A percentile compares a stretch with the other conserved stretches of the same genome.
phyloP scores from a whole-genome alignment of 2,113 vertebrate genomes.

The Lucifuga dentata region DNA sequence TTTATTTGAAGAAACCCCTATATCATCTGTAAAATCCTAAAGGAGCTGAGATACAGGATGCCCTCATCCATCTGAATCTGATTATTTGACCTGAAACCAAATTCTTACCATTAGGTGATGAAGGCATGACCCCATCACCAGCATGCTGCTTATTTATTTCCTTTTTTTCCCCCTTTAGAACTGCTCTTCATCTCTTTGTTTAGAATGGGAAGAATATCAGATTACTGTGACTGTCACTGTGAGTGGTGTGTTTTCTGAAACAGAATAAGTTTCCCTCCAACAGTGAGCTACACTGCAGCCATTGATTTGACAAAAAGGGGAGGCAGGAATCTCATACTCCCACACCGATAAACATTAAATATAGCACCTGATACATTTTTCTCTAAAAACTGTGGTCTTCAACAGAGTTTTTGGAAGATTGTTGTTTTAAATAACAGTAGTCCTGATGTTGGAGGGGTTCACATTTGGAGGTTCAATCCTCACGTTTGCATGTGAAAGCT shows the following conservation, averaged over 20 bases:
- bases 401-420: no score
- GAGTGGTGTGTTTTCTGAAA: conserved; percentile 56
- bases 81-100: background rate
- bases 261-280: conserved; percentile 40
- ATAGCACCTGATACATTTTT: no score
- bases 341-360: no score
- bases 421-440: no score
- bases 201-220: conserved; percentile 39
- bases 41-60: background rate
- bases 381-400: no score
- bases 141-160: conserved; percentile 11
- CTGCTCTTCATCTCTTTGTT: conserved; percentile 36
- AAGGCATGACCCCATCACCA: background rate
- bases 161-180: conserved; percentile 13
- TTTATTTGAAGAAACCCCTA: background rate
- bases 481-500: no score
- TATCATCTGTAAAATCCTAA: no score
- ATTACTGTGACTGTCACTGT: conserved; percentile 31
- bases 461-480: no score
- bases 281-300: conserved; percentile 15
- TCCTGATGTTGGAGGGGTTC: no score
- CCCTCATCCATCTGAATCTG: background rate
- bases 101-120: background rate
- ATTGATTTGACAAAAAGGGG: conserved; percentile 10
- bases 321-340: background rate